Percentiles rank a stretch among this genome's conserved stretches.
These are phyloP conservation scores for Takifugu bimaculatus DNA, from an alignment of 2,113 vertebrate genomes.

Conservation along the genomic window DNA sequence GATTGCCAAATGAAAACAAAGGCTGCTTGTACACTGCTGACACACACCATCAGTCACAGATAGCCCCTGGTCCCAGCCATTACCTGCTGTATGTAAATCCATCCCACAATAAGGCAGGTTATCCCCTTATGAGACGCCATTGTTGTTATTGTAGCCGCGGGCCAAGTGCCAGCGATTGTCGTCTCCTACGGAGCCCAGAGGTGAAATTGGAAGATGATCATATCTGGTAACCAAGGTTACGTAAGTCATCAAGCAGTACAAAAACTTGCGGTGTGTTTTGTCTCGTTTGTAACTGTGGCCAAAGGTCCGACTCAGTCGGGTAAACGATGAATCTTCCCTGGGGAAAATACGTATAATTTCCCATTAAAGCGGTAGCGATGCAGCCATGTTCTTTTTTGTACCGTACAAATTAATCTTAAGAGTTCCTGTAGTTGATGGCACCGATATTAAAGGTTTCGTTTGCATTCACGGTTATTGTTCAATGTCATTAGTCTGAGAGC, in stretches of 20 bases:
- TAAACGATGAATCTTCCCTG: conserved; percentile 26
- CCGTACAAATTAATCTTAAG: conserved; percentile 4
- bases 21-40: conserved; percentile 55
- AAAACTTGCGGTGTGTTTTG: conserved; percentile 26
- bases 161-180: conserved; percentile 54
- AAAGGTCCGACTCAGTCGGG: conserved; percentile 21
- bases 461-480: background rate
- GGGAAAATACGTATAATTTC: background rate
- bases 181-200: conserved; percentile 36
- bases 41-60: conserved; percentile 65
- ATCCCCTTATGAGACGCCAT: conserved; percentile 41
- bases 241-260: conserved; percentile 24
- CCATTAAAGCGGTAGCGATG: background rate
- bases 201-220: conserved; percentile 52
- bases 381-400: background rate
- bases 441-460: background rate
- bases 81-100: conserved; percentile 69
- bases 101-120: conserved; percentile 62
- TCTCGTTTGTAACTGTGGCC: conserved; percentile 26
- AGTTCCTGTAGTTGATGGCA: background rate
- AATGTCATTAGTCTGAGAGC: background rate
- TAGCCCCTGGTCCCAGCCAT: conserved; percentile 52
- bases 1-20: conserved; percentile 65
- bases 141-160: conserved; percentile 54
- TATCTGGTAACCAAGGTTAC: conserved; percentile 22